Conservation (phyloP, 2,113 vertebrate species). For the Diadophis punctatus region DNA sequence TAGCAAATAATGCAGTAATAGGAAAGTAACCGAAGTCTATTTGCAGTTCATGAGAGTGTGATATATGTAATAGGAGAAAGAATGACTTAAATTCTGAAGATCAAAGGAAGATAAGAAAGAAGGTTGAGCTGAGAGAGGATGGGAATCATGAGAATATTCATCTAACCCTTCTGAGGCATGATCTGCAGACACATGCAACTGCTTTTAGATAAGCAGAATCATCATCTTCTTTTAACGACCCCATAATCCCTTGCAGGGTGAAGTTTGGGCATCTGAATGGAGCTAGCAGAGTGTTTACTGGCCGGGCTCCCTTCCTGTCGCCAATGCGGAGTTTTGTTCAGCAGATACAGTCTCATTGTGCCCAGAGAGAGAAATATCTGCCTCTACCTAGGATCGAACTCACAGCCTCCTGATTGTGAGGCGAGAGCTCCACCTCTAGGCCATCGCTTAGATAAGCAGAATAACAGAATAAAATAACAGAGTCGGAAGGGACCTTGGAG, state of each 20-base stretch:
- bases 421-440: too few species aligned
- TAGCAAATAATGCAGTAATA: background rate
- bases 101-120: background rate
- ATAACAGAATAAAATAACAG: too few species aligned
- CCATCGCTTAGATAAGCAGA: background rate
- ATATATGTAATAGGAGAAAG: background rate
- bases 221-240: too few species aligned
- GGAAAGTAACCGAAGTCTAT: background rate
- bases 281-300: too few species aligned
- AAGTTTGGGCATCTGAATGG: too few species aligned
- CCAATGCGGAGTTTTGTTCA: too few species aligned
- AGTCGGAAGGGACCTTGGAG: background rate
- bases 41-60: background rate
- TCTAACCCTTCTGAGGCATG: background rate
- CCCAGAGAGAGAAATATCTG: too few species aligned
- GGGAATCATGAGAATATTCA: background rate
- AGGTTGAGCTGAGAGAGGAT: background rate
- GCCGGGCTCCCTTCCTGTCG: too few species aligned
- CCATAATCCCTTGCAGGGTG: too few species aligned
- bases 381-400: too few species aligned
- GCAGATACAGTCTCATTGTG: too few species aligned
- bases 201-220: background rate
- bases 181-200: background rate
- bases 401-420: too few species aligned
- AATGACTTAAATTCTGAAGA: background rate